Evolutionary conservation across 2,888 invertebrate species (phyloP), one percentile per base, ranked within the genome.

Genomic region (Parnassius apollo): DNA sequence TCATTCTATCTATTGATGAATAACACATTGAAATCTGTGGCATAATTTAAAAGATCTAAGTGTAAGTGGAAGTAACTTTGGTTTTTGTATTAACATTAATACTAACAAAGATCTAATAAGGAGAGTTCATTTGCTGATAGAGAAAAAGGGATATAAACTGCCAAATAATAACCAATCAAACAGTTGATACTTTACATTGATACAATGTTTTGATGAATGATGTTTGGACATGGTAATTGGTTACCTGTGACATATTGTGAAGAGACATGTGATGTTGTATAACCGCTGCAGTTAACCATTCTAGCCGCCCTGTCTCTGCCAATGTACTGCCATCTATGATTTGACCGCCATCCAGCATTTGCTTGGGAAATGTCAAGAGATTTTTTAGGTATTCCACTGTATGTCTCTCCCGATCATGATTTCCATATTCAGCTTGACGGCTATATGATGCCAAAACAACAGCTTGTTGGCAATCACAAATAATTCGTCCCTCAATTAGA

Each of bases 361-460:
- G 98, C 92, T 97, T 98, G 2, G 99, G 99, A 85, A 99, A 96
- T 57, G 98, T 94, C 68, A 96, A 93, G 78, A 98, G 95, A 75
- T 98, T 98, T 84, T 97, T 97, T 64, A 99, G 93, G 83, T 98
- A 98, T 71, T 98, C 98, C 61, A 96, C 94, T 0, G 98, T 97
- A 79, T 98, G 98, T 71, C 97, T 93, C 81, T 98, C 97, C 64
- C 94, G 93, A 81, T 98, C 96, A 82, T 91, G 91, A 85, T 98
- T 98, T 46, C 98, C 98, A 91, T 98, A 98, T 85, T 99, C 99
- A 12, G 98, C 98, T 91, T 99, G 99, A 75, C 99, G 95, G 72
- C 97, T 97, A 82, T 98, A 98, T 56, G 98, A 96, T 0, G 99
- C 98, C 66, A 99, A 88, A 46, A 97, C 93, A 59, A 98, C 96